phyloP scores from a whole-genome alignment of 2,888 invertebrate species.

The Syritta pipiens region DNA sequence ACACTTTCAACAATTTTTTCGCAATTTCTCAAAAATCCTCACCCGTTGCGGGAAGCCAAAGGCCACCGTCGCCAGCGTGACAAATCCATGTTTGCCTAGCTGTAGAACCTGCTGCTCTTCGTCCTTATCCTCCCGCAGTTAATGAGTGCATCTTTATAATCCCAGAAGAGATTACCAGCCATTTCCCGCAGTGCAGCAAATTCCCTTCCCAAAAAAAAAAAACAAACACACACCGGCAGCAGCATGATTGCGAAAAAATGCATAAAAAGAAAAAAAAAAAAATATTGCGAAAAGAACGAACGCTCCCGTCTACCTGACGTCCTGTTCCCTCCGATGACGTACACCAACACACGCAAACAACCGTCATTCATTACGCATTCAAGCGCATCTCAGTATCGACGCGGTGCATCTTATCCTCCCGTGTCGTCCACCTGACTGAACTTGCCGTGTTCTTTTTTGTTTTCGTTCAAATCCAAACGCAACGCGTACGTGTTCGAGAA shows the following conservation, averaged over 20 bases:
- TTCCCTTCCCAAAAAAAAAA: not conserved
- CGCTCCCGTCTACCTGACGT: constrained; percentile 3
- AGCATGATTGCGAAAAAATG: no score
- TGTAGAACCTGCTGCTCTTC: constrained; percentile 26
- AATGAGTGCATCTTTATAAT: constrained; percentile 17
- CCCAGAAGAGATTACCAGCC: constrained; percentile 37
- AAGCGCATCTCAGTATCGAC: not conserved
- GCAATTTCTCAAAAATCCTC: no score
- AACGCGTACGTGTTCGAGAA: constrained; percentile 37
- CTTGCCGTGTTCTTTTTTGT: constrained; percentile 19
- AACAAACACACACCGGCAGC: no score
- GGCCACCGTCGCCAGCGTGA: constrained; percentile 59
- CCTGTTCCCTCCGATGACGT: no score
- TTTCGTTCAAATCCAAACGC: constrained; percentile 11
- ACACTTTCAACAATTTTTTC: no score
- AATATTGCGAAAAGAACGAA: no score
- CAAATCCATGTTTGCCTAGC: constrained; percentile 47
- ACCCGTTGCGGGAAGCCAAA: no score
- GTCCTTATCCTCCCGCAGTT: no score
- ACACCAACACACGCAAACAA: no score
- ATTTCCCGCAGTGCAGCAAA: constrained; percentile 52
- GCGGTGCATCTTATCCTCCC: not conserved
- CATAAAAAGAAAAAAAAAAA: no score
- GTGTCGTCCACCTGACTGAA: not conserved
- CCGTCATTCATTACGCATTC: no score